Evolutionary conservation across 2,888 invertebrate species (phyloP), one percentile per base, ranked within the genome.

Genomic region (Brachycybe producta): DNA sequence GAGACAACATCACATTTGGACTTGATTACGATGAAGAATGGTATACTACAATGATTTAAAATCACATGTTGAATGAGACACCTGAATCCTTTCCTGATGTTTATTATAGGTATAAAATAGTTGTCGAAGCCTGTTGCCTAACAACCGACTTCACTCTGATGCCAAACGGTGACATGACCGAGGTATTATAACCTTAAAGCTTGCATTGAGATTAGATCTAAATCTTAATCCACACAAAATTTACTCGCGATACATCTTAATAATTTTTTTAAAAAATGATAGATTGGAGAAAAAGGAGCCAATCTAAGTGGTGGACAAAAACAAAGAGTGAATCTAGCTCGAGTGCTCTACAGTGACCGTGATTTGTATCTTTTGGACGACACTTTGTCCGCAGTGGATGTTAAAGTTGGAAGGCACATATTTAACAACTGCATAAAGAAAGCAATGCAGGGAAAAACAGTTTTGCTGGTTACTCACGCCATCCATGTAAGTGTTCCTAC

Each of bases 291-390:
- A 56, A 62, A 67, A 66, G 67, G 64, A 67, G 45, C 64, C 43
- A 62, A 70, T 62, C 23, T 67, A 2, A 66, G 66, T 26, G 75
- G 75, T 13, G 74, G 75, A 4, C 75, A 77, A 57, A 72, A 72
- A 49, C 74, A 75, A 47, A 65, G 75, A 49, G 61, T 77, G 32
- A 68, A 73, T 1, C 62, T 76, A 8, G 76, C 76, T 0, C 63
- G 76, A 59, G 75, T 75, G 1, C 62, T 75, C n/a, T 77, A 74
- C 62, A 58, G 65, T 51, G 57, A 61, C 34, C 58, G 61, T 23
- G 59, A 76, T 48, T 69, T 77, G 54, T 76, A 73, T 57, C 66
- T 77, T 13, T 61, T 77, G 28, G 77, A 77, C 59, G 75, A 77
- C 62, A 71, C 75, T 24, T 61, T 77, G 52, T 73, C 74, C 44